Conservation (phyloP, 2,113 vertebrate species). For the Ciconia maguari region DNA sequence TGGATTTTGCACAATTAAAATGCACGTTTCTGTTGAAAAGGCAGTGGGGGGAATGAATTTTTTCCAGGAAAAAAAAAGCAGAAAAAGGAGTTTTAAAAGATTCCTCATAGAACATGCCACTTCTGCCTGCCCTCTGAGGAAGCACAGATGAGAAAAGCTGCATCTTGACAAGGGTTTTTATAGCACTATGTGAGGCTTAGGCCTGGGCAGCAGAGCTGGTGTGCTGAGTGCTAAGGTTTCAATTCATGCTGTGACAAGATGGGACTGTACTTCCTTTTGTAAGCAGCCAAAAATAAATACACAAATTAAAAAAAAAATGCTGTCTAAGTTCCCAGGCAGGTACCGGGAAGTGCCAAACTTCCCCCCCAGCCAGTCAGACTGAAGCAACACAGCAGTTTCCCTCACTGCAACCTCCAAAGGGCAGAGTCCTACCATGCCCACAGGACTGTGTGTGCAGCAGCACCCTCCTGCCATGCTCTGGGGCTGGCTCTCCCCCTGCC, state of each 20-base stretch:
- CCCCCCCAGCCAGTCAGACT: background rate
- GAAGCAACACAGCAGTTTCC: background rate
- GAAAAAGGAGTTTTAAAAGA: background rate
- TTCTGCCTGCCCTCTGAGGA: background rate
- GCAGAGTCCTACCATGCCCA: rapidly evolving
- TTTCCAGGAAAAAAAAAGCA: background rate
- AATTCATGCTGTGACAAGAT: background rate
- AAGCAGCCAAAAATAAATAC: slow-evolving; percentile 38
- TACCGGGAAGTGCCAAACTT: slow-evolving; percentile 36
- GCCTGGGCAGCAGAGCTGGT: background rate
- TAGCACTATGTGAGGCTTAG: background rate
- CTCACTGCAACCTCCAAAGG: rapidly evolving
- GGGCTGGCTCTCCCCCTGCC: background rate
- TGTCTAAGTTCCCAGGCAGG: slow-evolving; percentile 29
- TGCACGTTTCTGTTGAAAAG: background rate
- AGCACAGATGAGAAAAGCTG: background rate
- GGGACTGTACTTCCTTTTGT: background rate
- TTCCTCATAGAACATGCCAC: background rate
- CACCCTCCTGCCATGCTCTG: background rate
- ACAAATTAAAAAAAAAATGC: background rate
- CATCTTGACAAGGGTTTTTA: background rate
- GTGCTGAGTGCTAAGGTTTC: background rate
- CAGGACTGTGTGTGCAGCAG: rapidly evolving
- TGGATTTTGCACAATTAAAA: background rate
- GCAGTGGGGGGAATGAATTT: background rate